Evolutionary conservation across 1,140 invertebrate species (phyloP).

Genomic region (Hycleus cichorii): DNA sequence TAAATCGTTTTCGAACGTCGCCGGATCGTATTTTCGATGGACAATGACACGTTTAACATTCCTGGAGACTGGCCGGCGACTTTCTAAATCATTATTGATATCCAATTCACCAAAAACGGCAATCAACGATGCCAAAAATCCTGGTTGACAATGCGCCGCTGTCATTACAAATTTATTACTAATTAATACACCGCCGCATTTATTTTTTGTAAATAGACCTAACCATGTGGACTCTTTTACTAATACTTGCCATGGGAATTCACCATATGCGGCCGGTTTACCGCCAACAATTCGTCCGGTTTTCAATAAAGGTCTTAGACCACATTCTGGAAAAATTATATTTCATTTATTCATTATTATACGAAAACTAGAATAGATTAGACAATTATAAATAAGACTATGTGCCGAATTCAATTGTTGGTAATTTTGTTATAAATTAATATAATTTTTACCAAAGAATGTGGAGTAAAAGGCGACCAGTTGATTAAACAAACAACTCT

Average conservation of each 20-base stretch:
- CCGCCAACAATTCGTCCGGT: constrained; percentile 84
- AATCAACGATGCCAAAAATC: constrained; percentile 81
- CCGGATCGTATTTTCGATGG: constrained; percentile 79
- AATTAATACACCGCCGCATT: constrained; percentile 88
- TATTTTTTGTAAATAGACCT: constrained; percentile 92
- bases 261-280: constrained; percentile 74
- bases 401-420: neutral
- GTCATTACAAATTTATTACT: constrained; percentile 79
- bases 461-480: constrained; percentile 7
- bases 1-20: constrained; percentile 86
- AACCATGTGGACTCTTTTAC: constrained; percentile 88
- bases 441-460: constrained; percentile 12
- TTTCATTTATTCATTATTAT: neutral
- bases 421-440: constrained; percentile 13
- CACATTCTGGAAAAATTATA: constrained; percentile 61
- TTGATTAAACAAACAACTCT: constrained; percentile 1
- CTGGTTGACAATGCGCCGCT: constrained; percentile 91
- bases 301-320: constrained; percentile 72
- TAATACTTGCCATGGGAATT: constrained; percentile 91
- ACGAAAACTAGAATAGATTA: too few species aligned
- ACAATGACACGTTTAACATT: constrained; percentile 84
- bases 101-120: constrained; percentile 89
- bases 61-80: constrained; percentile 65
- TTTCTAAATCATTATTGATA: constrained; percentile 74
- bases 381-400: too few species aligned